Evolutionary conservation across 2,888 invertebrate species (phyloP), one percentile per base, ranked within the genome.

Genomic region (Urechis unicinctus): DNA sequence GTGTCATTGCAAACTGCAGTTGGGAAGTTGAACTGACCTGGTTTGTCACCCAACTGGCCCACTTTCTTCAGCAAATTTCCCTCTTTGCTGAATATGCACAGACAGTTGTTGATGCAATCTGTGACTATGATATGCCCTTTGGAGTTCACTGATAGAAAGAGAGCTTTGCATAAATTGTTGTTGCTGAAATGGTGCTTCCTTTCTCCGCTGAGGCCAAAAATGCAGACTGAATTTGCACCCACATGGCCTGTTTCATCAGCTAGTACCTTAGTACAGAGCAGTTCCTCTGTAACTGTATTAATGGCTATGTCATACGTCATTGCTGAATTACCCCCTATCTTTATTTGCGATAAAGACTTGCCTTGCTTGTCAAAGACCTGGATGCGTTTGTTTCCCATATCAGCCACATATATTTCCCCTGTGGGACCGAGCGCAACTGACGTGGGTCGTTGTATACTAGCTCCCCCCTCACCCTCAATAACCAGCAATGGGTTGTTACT

Each of bases 21-120:
- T 1, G 55, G 55, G 45, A 58, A 58, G 22, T 59, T 50, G 42
- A 62, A 62, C 26, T 54, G 52, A 3, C 52, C 49, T n/a, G 54
- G 52, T 13, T 46, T 52, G 2, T 24, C 29, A 2, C 61, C 59
- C 4, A 42, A 46, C 9, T 42, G 45, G 2, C 61, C 61, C 24
- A 62, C 55, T 44, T 41, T 59, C n/a, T 46, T 41, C 1, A 59
- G 22, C 9, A 56, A 48, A 21, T 47, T 50, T 17, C 59, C 59
- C 3, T 56, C 58, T 13, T 50, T 44, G 48, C 41, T 57, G 56
- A 56, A 59, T 1, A 62, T 44, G 28, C 49, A 50, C 13, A 62
- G 43, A 25, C 57, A 36, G 44, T 56, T 57, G 6, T 30, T 30
- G 17, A 52, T 47, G 13, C 48, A 52, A 42, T 62, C 62, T 9